Evolutionary conservation across 2,113 vertebrate species (phyloP).

Genomic region (Gambusia holbrooki): DNA sequence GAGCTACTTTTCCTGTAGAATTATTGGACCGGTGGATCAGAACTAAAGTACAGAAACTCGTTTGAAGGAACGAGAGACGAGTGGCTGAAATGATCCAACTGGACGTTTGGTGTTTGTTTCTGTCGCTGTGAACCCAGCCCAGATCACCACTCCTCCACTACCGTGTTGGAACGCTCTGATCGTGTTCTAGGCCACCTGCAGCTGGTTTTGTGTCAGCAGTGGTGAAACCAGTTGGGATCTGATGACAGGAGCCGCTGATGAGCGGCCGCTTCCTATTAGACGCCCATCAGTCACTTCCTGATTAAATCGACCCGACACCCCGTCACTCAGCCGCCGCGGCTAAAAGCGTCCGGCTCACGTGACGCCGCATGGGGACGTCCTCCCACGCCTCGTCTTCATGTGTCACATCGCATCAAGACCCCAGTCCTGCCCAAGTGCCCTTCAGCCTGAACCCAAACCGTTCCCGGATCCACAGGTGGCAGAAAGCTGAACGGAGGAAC

Average conservation of each 20-base stretch:
- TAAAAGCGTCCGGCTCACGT: neutral
- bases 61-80: too few species aligned
- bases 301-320: neutral
- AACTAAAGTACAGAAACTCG: too few species aligned
- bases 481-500: too few species aligned
- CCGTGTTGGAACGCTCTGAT: neutral
- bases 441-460: slow-evolving; percentile 7
- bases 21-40: too few species aligned
- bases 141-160: neutral
- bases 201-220: neutral
- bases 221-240: neutral
- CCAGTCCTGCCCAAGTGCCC: neutral
- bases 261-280: neutral
- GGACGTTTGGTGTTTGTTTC: too few species aligned
- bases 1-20: too few species aligned
- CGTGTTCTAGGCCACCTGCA: neutral
- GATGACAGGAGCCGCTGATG: neutral
- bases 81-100: too few species aligned
- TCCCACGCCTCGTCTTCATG: neutral
- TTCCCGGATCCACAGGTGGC: slow-evolving; percentile 4
- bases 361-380: neutral
- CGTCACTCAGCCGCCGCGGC: neutral
- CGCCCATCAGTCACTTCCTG: neutral
- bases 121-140: neutral
- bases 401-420: slow-evolving; percentile 8